A percentile compares a stretch with the other conserved stretches of the same genome.
phyloP scores from a whole-genome alignment of 2,888 invertebrate species.

The Erynnis tages region DNA sequence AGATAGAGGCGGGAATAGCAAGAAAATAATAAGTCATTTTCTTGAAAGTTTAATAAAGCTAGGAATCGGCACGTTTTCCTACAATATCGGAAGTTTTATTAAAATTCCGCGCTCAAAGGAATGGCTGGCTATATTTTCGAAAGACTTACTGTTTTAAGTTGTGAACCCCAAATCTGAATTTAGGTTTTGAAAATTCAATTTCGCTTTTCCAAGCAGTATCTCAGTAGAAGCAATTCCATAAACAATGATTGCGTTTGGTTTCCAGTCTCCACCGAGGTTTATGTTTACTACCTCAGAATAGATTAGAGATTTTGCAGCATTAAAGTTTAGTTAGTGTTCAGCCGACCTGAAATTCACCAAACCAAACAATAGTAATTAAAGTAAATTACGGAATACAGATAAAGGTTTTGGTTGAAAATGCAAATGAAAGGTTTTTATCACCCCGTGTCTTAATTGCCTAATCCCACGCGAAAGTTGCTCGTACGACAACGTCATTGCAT shows the following conservation, averaged over 20 bases:
- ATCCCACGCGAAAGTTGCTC: no score
- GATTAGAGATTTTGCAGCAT: neutral
- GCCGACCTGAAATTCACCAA: no score
- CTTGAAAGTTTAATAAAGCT: slow-evolving; percentile 17
- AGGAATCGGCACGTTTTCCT: slow-evolving; percentile 18
- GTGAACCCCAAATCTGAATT: slow-evolving; percentile 6
- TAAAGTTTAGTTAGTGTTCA: neutral
- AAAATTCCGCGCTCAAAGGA: slow-evolving; percentile 11
- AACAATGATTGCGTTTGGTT: slow-evolving; percentile 5
- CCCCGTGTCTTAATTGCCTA: no score
- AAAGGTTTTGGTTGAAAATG: no score
- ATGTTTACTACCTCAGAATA: slow-evolving; percentile 7
- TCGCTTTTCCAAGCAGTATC: neutral
- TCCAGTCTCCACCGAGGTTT: slow-evolving; percentile 1
- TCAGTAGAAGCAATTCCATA: neutral
- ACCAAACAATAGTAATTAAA: no score
- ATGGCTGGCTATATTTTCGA: slow-evolving; percentile 12
- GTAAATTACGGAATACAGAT: no score
- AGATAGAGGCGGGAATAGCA: slow-evolving; percentile 3
- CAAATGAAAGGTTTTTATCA: no score
- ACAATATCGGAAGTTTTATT: slow-evolving; percentile 24
- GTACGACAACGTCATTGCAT: no score
- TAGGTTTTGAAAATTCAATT: slow-evolving; percentile 5
- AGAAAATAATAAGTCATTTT: slow-evolving; percentile 12
- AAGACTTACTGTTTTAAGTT: neutral